Evolutionary conservation across 2,888 invertebrate genomes (phyloP), one percentile per base, ranked within the genome.

Genomic region (Halictus quadricinctus): DNA sequence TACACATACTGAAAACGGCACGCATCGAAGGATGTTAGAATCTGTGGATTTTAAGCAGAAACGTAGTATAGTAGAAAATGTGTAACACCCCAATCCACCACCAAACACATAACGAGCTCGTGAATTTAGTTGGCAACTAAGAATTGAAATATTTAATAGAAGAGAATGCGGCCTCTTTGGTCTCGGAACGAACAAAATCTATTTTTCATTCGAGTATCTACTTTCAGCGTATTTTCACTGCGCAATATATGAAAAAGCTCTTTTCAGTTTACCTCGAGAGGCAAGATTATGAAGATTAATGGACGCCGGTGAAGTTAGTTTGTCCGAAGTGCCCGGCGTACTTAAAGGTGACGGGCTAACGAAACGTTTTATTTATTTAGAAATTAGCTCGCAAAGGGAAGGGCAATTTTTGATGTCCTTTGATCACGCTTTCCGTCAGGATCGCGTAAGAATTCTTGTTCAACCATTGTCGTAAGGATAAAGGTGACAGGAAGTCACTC

Each of bases 221-320:
- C 54, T 64, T 70, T 69, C 48, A 50, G 41, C 73, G 76, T 54
- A 25, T 18, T 82, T 70, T 70, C 77, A 36, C 72, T 25, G 50
- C 15, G 21, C 60, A 70, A 60, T 70, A 50, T 60, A 50, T 66
- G 60, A 64, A 78, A 86, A 77, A 80, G 72, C 54, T 50, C 83
- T 78, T 83, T 86, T 73, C 84, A 86, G 80, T 88, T 82, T 80
- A 80, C 79, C 76, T 60, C 43, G 76, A 88, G 86, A 90, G 83
- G 83, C 80, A 88, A 89, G 76, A 80, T 90, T 85, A 90, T 88
- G 88, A 90, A 90, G 90, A 90, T 90, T 90, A 90, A 90, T 90
- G 90, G 18, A n/a, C 81, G 54, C 73, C 74, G 69, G 83, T 66
- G 72, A 86, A 84, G 86, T 81, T 89, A 81, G 84, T 80, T 76